A percentile compares a stretch with the other conserved stretches of the same genome.
These are phyloP conservation scores for Scomber japonicus DNA, from an alignment of 2,113 vertebrate genomes.

Conservation along the genomic window DNA sequence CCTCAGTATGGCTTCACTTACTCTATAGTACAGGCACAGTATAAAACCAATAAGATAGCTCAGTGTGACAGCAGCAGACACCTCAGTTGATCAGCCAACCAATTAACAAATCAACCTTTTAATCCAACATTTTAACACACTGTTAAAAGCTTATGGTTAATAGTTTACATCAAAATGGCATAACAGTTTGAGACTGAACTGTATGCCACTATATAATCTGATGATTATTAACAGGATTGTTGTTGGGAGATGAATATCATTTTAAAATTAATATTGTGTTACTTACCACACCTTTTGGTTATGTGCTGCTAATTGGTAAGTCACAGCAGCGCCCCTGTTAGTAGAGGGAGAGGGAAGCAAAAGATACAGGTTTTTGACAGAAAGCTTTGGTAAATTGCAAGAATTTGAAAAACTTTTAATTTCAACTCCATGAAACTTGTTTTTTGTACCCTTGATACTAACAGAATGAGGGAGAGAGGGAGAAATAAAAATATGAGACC, in stretches of 20 bases:
- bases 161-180: no score
- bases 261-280: neutral
- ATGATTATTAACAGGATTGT: neutral
- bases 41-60: constrained; percentile 27
- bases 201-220: neutral
- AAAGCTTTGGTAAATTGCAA: constrained; percentile 9
- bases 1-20: neutral
- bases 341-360: neutral
- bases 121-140: neutral
- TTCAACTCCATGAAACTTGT: constrained; percentile 17
- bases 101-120: neutral
- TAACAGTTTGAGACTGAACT: neutral
- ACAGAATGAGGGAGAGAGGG: neutral
- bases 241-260: neutral
- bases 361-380: neutral
- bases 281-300: neutral
- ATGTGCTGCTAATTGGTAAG: neutral
- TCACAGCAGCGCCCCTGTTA: neutral
- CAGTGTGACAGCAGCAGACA: neutral
- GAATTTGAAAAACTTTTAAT: constrained; percentile 17
- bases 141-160: neutral
- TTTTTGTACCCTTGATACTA: constrained; percentile 8
- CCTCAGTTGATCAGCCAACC: neutral
- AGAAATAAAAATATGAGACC: constrained; percentile 90
- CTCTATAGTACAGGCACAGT: constrained; percentile 5